These are phyloP conservation scores for Acrobasis suavella DNA, from an alignment of 2,888 invertebrate genomes.

Conservation along the genomic window DNA sequence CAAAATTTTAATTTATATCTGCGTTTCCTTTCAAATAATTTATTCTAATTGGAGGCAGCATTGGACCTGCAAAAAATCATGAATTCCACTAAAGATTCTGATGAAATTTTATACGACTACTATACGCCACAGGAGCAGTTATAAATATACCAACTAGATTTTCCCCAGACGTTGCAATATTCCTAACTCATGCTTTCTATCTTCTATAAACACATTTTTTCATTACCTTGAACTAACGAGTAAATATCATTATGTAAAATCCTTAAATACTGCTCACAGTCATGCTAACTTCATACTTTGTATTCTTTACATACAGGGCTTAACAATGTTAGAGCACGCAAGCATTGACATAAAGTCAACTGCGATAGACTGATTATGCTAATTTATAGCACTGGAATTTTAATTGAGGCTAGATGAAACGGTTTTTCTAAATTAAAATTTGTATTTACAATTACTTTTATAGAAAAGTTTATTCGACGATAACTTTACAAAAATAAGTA, in stretches of 20 bases:
- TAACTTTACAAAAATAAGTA: too few relatives aligned
- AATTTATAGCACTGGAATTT: background rate
- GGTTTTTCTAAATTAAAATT: too few relatives aligned
- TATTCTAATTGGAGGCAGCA: too few relatives aligned
- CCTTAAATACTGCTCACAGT: conserved; percentile 21
- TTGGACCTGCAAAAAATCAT: too few relatives aligned
- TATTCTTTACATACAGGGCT: conserved; percentile 22
- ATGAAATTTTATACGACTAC: background rate
- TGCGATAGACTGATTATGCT: background rate
- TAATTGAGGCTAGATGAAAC: too few relatives aligned
- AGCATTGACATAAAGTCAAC: background rate
- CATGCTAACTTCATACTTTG: conserved; percentile 24
- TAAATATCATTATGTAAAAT: conserved; percentile 22
- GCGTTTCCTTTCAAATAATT: too few relatives aligned
- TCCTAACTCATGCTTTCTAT: background rate
- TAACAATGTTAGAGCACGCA: conserved; percentile 16
- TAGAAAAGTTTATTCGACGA: too few relatives aligned
- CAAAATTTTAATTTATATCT: too few relatives aligned
- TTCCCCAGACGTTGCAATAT: conserved; percentile 6
- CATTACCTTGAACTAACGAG: conserved; percentile 23
- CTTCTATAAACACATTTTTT: conserved; percentile 18
- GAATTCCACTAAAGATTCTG: background rate
- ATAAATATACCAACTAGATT: background rate
- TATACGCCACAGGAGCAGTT: background rate
- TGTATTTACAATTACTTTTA: too few relatives aligned